These are phyloP conservation scores for Leucozona laternaria DNA, from an alignment of 2,888 invertebrate species.

Conservation along the genomic window DNA sequence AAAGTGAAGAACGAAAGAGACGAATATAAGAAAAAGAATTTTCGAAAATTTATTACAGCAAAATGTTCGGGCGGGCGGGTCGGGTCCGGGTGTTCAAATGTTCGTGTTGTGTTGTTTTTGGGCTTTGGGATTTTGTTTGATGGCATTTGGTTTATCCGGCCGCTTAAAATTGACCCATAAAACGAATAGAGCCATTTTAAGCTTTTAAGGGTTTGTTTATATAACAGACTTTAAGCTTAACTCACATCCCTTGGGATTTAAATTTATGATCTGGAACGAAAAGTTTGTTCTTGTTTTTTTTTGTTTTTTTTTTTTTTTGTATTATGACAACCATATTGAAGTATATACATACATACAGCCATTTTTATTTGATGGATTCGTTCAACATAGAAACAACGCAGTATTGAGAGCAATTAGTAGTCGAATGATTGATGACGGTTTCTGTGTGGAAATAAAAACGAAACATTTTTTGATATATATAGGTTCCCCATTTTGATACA, in stretches of 20 bases:
- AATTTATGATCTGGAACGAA: constrained; percentile 28
- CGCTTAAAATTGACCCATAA: constrained; percentile 48
- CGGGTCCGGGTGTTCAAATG: too few species aligned
- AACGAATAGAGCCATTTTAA: constrained; percentile 17
- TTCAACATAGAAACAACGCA: neutral
- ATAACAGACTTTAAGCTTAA: constrained; percentile 1
- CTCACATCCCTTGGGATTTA: constrained; percentile 2
- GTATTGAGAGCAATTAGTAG: constrained; percentile 25
- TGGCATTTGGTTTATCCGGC: constrained; percentile 19
- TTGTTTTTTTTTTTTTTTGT: neutral
- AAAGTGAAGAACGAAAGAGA: neutral
- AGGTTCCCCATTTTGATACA: too few species aligned
- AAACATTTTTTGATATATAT: neutral
- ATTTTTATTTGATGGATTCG: constrained; percentile 17
- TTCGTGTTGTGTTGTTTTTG: neutral
- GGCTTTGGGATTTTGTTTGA: constrained; percentile 36
- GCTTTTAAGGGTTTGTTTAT: constrained; percentile 23
- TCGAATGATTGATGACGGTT: constrained; percentile 21
- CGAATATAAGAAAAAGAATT: neutral
- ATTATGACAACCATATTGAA: constrained; percentile 34
- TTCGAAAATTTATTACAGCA: constrained; percentile 57
- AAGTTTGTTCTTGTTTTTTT: neutral
- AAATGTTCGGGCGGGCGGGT: constrained; percentile 26
- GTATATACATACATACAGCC: too few species aligned
- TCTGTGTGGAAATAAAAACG: neutral